Evolutionary conservation across 2,888 invertebrate species (phyloP).

Genomic region (Athetis lepigone): DNA sequence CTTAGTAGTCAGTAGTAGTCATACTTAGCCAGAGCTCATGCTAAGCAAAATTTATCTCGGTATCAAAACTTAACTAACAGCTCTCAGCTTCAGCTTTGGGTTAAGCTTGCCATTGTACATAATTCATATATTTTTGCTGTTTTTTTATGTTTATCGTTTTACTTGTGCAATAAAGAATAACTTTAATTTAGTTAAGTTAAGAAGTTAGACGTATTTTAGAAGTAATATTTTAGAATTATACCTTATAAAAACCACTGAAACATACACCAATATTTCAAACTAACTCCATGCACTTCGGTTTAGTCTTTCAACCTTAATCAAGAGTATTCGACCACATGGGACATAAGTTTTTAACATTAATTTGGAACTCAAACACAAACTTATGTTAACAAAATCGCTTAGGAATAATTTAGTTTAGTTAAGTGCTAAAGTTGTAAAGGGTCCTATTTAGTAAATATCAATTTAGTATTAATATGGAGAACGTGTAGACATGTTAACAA

Average conservation of each 20-base stretch:
- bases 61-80: too few species aligned
- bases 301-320: slow-evolving; percentile 46
- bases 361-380: slow-evolving; percentile 46
- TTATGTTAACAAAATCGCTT: slow-evolving; percentile 55
- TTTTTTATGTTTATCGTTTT: too few species aligned
- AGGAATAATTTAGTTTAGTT: slow-evolving; percentile 53
- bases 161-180: too few species aligned
- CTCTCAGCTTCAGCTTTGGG: too few species aligned
- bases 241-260: slow-evolving; percentile 4
- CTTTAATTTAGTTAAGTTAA: too few species aligned
- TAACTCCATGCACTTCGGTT: slow-evolving; percentile 27
- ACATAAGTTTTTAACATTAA: slow-evolving; percentile 58
- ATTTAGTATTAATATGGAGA: slow-evolving; percentile 43
- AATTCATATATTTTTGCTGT: too few species aligned
- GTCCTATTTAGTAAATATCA: slow-evolving; percentile 54
- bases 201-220: too few species aligned
- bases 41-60: too few species aligned
- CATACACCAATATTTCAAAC: slow-evolving; percentile 12
- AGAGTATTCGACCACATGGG: slow-evolving; percentile 33
- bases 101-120: too few species aligned
- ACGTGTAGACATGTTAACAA: slow-evolving; percentile 20
- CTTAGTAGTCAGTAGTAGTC: too few species aligned
- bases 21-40: too few species aligned
- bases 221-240: neutral
- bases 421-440: slow-evolving; percentile 50